Base-by-base conservation (phyloP, 2,888 invertebrate species). In the Ectobius pallidus region DNA sequence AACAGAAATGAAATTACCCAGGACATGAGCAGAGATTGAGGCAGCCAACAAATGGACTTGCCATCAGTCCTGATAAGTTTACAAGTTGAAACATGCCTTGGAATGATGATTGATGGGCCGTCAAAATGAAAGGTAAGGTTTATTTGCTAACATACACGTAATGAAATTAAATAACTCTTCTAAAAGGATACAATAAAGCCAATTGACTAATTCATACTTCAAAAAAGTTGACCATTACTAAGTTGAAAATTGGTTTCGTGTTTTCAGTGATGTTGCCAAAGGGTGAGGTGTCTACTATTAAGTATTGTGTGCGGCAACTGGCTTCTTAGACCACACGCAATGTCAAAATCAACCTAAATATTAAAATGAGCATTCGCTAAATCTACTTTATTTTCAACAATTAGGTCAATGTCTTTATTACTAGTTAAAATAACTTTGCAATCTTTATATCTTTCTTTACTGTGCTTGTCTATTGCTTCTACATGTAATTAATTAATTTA, bases 141-240 rank as follows among this genome's bases (percentile, higher is more conserved):
- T 58, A 6, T 30, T 20, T 30, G n/a, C 58, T 2, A 30, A 30
- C 25, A 6, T 30, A 3, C 3, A 58, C 22, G n/a, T 30, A 1
- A 2, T 27, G n/a, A 3, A 30, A 27, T 16, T 58, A 1, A 11
- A 30, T 58, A 3, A 16, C 16, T 58, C 27, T 58, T 25, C 30
- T 7, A 58, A 14, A 14, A 58, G 20, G 30, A 30, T 1, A 30
- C 7, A 30, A 30, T 30, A 58, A 16, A 20, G 11, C 3, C 25
- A 25, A 55, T 55, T 55, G 11, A 25, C 55, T 55, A 11, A 55
- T 55, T 55, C 55, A 55, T 55, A 55, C 25, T 55, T 25, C 30
- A 58, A 30, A 58, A 58, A 25, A 27, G 58, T 14, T 27, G 30
- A 58, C 58, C 30, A 30, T 30, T 30, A 30, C 46, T 30, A 30